Conservation (phyloP, 2,797 vertebrate genomes). For the Myotis myotis region DNA sequence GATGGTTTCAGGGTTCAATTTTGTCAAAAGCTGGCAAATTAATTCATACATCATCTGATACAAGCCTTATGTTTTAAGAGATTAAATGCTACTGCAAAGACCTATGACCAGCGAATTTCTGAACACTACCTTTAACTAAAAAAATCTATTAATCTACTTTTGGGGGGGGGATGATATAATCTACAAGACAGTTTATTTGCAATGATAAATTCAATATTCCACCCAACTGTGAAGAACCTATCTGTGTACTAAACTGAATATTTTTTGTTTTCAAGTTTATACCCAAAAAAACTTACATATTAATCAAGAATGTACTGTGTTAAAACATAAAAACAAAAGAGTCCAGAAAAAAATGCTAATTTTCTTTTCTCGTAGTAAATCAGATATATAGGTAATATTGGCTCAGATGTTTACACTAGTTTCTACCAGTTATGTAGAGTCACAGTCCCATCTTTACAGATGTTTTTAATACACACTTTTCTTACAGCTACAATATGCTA, state of each 20-base stretch:
- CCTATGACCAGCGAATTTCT: conserved; percentile 43
- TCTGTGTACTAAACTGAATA: conserved; percentile 66
- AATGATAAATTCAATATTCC: conserved; percentile 67
- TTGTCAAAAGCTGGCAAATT: conserved; percentile 70
- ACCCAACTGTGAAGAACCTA: conserved; percentile 72
- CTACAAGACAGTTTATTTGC: conserved; percentile 74
- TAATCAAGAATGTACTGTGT: conserved; percentile 55
- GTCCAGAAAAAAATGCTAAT: conserved; percentile 55
- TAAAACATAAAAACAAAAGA: conserved; percentile 67
- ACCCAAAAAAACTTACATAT: conserved; percentile 30
- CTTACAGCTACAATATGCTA: conserved; percentile 54
- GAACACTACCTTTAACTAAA: conserved; percentile 59
- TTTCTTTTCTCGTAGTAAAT: conserved; percentile 64
- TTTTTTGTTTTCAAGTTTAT: conserved; percentile 74
- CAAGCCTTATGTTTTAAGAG: conserved; percentile 58
- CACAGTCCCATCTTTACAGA: conserved; percentile 60
- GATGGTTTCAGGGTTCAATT: conserved; percentile 60
- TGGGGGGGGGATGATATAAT: conserved; percentile 45
- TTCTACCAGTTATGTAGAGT: conserved; percentile 38
- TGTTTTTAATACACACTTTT: conserved; percentile 65
- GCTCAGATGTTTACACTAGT: conserved; percentile 26
- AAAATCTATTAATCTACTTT: conserved; percentile 70
- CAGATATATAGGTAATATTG: conserved; percentile 49
- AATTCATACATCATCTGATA: conserved; percentile 60
- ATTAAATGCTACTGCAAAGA: conserved; percentile 62